Conservation (phyloP, 2,113 vertebrate species). For the Saguinus midas region DNA sequence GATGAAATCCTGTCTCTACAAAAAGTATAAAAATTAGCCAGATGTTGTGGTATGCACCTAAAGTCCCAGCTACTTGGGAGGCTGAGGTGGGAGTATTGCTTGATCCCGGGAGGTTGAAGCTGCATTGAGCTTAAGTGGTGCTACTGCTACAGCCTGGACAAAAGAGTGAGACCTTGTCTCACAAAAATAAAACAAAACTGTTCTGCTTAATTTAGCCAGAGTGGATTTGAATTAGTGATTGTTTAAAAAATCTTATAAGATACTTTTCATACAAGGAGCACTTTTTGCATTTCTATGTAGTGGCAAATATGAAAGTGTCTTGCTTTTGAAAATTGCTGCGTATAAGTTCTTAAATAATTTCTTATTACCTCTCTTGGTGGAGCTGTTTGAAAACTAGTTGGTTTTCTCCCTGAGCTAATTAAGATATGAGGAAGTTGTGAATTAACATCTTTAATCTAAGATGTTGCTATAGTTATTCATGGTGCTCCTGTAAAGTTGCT, state of each 20-base stretch:
- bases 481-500: neutral
- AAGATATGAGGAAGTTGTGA: neutral
- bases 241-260: neutral
- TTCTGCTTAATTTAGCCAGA: constrained; percentile 6
- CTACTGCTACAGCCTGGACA: too few species aligned
- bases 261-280: neutral
- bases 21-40: too few species aligned
- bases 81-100: too few species aligned
- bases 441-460: neutral
- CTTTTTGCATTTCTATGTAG: neutral
- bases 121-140: too few species aligned
- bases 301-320: neutral
- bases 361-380: neutral
- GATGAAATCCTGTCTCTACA: too few species aligned
- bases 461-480: constrained; percentile 1
- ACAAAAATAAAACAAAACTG: too few species aligned
- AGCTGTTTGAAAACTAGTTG: neutral
- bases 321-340: constrained; percentile 3
- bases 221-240: neutral
- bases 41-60: too few species aligned
- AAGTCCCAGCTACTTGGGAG: too few species aligned
- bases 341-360: neutral
- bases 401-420: constrained; percentile 13
- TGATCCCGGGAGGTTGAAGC: too few species aligned
- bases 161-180: too few species aligned